Percentiles rank a stretch among this genome's conserved stretches.
phyloP scores from a whole-genome alignment of 2,797 vertebrate genomes.

The Streptopelia turtur region DNA sequence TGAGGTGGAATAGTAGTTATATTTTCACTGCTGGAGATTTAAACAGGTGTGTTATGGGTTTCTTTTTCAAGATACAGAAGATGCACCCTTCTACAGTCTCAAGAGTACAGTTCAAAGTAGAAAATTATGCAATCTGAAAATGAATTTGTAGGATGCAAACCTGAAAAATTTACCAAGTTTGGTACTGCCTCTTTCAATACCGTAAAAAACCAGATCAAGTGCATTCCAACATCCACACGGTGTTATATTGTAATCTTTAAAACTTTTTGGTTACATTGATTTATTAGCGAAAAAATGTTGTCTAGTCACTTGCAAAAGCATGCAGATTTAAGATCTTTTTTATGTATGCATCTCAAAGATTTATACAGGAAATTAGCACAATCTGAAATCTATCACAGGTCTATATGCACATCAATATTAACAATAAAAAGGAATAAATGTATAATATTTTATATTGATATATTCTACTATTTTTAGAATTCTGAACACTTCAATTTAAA shows the following conservation, averaged over 20 bases:
- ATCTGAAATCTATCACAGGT: neutral
- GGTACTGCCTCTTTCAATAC: neutral
- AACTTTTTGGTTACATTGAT: neutral
- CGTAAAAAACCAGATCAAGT: neutral
- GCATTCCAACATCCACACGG: neutral
- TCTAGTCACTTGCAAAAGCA: neutral
- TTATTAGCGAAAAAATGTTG: neutral
- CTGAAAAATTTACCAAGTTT: neutral
- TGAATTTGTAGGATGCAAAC: neutral
- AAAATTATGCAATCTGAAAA: neutral
- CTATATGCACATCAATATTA: neutral
- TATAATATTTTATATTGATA: neutral
- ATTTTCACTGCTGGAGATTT: neutral
- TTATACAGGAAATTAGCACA: neutral
- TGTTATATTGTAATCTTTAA: neutral
- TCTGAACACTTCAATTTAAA: neutral
- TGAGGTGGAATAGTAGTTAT: neutral
- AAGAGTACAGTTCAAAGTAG: neutral
- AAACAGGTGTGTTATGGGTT: rapidly evolving
- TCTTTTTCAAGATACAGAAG: neutral
- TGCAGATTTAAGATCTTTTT: neutral
- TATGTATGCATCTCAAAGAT: neutral
- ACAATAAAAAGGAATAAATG: neutral
- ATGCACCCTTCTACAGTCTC: neutral
- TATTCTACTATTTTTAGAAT: neutral